Conservation (phyloP, 2,113 vertebrate genomes). For the Protobothrops mucrosquamatus region DNA sequence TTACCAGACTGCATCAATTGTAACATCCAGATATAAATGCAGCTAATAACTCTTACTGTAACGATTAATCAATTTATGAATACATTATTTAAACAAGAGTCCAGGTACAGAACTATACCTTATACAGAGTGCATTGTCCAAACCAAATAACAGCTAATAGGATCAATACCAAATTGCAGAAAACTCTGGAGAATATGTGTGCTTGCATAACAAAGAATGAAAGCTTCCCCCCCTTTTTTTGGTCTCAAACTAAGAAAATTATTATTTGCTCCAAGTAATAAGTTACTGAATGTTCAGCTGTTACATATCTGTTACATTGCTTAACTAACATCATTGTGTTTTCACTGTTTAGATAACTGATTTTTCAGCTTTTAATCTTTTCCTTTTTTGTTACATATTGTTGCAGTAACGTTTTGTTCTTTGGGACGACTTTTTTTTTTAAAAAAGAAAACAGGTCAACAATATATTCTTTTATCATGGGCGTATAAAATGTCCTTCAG, state of each 20-base stretch:
- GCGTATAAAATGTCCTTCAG: not conserved
- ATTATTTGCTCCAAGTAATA: conserved; percentile 30
- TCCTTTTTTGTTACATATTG: not conserved
- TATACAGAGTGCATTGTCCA: conserved; percentile 81
- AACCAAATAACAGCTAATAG: conserved; percentile 84
- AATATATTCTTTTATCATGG: not conserved
- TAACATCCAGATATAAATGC: conserved; percentile 80
- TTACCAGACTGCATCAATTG: conserved; percentile 70
- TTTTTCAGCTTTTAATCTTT: not conserved
- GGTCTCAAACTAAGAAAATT: conserved; percentile 46
- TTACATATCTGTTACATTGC: not conserved
- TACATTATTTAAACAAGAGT: conserved; percentile 97
- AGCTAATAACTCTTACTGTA: conserved; percentile 93
- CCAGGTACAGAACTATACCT: conserved; percentile 91
- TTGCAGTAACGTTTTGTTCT: not conserved
- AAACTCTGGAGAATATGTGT: conserved; percentile 80
- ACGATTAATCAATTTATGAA: conserved; percentile 98
- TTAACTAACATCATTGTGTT: not conserved
- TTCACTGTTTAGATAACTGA: not conserved
- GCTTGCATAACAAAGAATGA: conserved; percentile 64
- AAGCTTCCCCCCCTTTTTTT: conserved; percentile 41
- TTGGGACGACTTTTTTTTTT: not conserved
- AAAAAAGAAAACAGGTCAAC: not conserved
- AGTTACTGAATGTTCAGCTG: conserved; percentile 43
- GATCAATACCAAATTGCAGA: conserved; percentile 90